Conservation (phyloP, 2,888 invertebrate genomes). For the Ptilodon capucinus region DNA sequence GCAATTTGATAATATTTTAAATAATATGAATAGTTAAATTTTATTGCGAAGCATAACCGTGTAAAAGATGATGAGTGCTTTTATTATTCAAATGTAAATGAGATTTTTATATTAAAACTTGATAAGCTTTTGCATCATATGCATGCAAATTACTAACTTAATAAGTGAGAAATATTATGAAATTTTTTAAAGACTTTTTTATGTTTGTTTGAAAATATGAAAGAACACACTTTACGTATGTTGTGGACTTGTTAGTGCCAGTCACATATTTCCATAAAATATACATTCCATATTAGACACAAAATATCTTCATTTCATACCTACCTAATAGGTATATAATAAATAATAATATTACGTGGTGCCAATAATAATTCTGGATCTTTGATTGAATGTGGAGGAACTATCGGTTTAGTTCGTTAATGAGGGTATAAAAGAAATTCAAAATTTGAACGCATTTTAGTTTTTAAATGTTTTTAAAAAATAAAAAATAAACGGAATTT, state of each 20-base stretch:
- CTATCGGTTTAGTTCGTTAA: too few species aligned
- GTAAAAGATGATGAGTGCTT: constrained; percentile 26
- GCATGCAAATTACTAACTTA: too few species aligned
- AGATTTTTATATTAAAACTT: constrained; percentile 39
- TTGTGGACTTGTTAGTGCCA: constrained; percentile 19
- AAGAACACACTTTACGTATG: not conserved
- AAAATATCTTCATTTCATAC: constrained; percentile 5
- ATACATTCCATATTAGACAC: constrained; percentile 29
- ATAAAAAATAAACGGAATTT: too few species aligned
- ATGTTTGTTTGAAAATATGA: too few species aligned
- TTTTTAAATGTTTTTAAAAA: too few species aligned
- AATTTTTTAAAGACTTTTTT: too few species aligned
- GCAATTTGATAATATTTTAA: constrained; percentile 53
- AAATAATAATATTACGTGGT: too few species aligned
- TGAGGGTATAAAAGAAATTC: too few species aligned
- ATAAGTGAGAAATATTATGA: too few species aligned
- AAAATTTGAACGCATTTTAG: too few species aligned
- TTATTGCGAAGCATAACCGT: constrained; percentile 30
- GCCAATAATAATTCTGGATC: constrained; percentile 14
- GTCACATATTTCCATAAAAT: constrained; percentile 32
- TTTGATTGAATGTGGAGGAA: too few species aligned
- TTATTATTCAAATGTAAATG: constrained; percentile 26
- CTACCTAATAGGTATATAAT: constrained; percentile 16
- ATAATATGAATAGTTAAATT: constrained; percentile 31
- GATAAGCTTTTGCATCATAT: too few species aligned